These are phyloP conservation scores for Keiferia lycopersicella DNA, from an alignment of 2,888 invertebrate species.

Conservation along the genomic window DNA sequence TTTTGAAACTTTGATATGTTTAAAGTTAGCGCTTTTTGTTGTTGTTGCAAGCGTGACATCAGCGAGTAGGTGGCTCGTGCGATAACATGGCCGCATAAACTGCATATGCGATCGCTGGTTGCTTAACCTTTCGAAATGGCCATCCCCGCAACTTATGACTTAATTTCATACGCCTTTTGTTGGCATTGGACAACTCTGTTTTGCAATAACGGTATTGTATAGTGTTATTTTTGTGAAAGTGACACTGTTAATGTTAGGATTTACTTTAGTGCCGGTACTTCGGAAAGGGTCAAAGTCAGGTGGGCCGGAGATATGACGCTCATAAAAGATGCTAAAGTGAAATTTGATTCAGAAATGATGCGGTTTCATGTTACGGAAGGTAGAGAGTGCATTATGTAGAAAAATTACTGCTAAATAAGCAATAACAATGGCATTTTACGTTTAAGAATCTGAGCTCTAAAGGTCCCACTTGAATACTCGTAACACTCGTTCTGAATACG, in stretches of 20 bases:
- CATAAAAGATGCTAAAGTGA: slow-evolving; percentile 20
- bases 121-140: slow-evolving; percentile 67
- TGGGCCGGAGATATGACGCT: slow-evolving; percentile 11
- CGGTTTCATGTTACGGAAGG: slow-evolving; percentile 12
- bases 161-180: slow-evolving; percentile 70
- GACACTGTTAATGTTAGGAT: slow-evolving; percentile 38
- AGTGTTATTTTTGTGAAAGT: slow-evolving; percentile 33
- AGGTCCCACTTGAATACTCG: slow-evolving; percentile 24
- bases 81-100: slow-evolving; percentile 50
- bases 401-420: background rate
- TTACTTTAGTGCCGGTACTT: slow-evolving; percentile 19
- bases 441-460: slow-evolving; percentile 14
- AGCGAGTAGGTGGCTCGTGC: slow-evolving; percentile 67
- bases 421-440: background rate
- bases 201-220: slow-evolving; percentile 59
- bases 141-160: slow-evolving; percentile 75
- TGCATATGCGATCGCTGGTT: slow-evolving; percentile 53
- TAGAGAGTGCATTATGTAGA: slow-evolving; percentile 3
- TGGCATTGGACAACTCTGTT: slow-evolving; percentile 58
- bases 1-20: slow-evolving; percentile 45
- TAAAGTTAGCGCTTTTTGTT: slow-evolving; percentile 41
- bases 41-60: slow-evolving; percentile 62
- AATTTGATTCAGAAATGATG: slow-evolving; percentile 19
- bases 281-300: slow-evolving; percentile 11
- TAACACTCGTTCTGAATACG: slow-evolving; percentile 16